These are phyloP conservation scores for Pachypanchax playfairii DNA, from an alignment of 2,113 vertebrate species.

Conservation along the genomic window DNA sequence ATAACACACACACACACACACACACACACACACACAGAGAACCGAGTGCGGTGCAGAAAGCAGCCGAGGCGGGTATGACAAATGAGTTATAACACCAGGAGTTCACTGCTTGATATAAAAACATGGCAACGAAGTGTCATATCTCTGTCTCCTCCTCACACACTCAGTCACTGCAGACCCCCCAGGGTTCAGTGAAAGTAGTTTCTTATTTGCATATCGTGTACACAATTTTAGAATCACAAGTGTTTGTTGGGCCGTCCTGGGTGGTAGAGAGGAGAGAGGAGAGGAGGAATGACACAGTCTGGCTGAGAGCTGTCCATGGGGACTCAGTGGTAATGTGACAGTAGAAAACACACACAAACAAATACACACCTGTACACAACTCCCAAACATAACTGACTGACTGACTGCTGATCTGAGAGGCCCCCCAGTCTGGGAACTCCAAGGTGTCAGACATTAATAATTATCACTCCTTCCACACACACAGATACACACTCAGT, in stretches of 20 bases:
- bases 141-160: constrained; percentile 26
- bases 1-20: constrained; percentile 8
- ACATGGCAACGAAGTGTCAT: constrained; percentile 38
- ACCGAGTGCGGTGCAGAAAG: constrained; percentile 19
- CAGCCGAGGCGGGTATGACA: constrained; percentile 51
- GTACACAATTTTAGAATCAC: constrained; percentile 46
- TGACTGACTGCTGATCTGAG: constrained; percentile 64
- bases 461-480: constrained; percentile 69
- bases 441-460: constrained; percentile 74
- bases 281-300: constrained; percentile 31
- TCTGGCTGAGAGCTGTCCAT: constrained; percentile 40
- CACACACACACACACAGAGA: constrained; percentile 3
- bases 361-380: constrained; percentile 19
- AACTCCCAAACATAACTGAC: constrained; percentile 25
- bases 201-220: constrained; percentile 45
- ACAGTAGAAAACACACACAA: constrained; percentile 33
- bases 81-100: constrained; percentile 56
- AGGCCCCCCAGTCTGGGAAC: constrained; percentile 66
- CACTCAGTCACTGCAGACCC: constrained; percentile 28
- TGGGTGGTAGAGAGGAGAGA: constrained; percentile 31
- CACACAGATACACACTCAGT: constrained; percentile 28
- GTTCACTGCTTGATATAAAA: constrained; percentile 42
- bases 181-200: constrained; percentile 31
- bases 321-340: constrained; percentile 47
- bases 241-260: constrained; percentile 48